A percentile compares a stretch with the other conserved stretches of the same genome.
Evolutionary conservation across 2,113 vertebrate genomes (phyloP).

Genomic region (Sitta europaea): DNA sequence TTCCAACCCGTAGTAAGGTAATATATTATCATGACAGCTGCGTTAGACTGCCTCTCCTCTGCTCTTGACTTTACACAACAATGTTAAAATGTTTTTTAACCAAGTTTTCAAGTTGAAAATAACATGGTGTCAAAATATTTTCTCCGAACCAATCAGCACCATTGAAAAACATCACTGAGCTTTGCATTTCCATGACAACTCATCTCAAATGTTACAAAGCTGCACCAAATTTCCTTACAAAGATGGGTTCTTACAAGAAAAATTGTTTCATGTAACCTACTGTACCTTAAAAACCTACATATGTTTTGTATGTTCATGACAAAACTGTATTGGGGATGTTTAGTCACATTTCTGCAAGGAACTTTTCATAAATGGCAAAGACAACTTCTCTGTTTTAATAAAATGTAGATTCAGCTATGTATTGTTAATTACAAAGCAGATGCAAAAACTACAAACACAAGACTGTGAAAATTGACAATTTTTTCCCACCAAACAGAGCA

Average conservation of each 20-base stretch:
- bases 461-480: not conserved
- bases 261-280: not conserved
- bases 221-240: constrained; percentile 44
- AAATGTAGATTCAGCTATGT: not conserved
- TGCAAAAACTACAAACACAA: not conserved
- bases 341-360: not conserved
- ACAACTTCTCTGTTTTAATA: not conserved
- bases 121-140: constrained; percentile 71
- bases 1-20: constrained; percentile 25
- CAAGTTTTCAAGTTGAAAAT: constrained; percentile 68
- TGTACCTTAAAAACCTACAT: not conserved
- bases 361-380: not conserved
- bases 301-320: not conserved
- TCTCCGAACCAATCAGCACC: constrained; percentile 65
- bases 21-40: constrained; percentile 58
- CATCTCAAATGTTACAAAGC: constrained; percentile 39
- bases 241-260: constrained; percentile 1
- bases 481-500: not conserved
- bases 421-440: not conserved
- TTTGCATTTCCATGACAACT: constrained; percentile 67
- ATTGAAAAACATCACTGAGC: constrained; percentile 66
- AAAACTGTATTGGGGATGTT: not conserved
- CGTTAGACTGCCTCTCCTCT: constrained; percentile 27
- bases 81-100: constrained; percentile 65
- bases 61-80: constrained; percentile 66